phyloP scores from a whole-genome alignment of 2,113 vertebrate species.

The Sinocyclocheilus rhinocerous region DNA sequence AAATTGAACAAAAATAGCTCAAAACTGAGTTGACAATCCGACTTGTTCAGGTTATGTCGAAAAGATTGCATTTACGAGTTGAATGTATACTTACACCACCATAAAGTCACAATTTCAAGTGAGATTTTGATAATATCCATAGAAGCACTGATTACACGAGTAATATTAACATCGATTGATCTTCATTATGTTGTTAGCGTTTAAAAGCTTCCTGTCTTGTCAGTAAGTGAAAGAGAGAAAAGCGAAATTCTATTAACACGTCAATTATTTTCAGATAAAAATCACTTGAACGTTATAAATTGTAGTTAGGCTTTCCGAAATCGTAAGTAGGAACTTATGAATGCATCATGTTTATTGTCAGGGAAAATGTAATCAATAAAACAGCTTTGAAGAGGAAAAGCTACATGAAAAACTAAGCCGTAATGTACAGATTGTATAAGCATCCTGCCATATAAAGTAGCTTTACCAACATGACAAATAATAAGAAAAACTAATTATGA shows the following conservation, averaged over 20 bases:
- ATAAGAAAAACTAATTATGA: slow-evolving; percentile 28
- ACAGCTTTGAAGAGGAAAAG: neutral
- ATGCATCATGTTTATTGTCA: neutral
- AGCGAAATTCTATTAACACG: neutral
- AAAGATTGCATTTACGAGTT: neutral
- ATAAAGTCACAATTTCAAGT: neutral
- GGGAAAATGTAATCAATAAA: neutral
- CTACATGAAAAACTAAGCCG: neutral
- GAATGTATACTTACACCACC: neutral
- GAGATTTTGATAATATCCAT: neutral
- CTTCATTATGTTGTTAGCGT: neutral
- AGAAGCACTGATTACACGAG: neutral
- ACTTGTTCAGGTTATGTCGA: neutral
- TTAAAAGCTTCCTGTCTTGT: neutral
- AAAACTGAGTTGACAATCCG: neutral
- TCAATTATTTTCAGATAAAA: slow-evolving; percentile 3
- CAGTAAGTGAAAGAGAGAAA: neutral
- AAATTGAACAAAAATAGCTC: neutral
- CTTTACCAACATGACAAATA: slow-evolving; percentile 22
- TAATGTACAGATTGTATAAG: neutral
- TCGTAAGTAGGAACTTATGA: neutral
- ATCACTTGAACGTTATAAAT: neutral
- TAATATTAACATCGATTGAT: neutral
- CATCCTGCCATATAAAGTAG: slow-evolving; percentile 9
- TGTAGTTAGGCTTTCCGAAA: neutral